phyloP scores from a whole-genome alignment of 64 coral and sea anemone genomes.

The Actinia equina region DNA sequence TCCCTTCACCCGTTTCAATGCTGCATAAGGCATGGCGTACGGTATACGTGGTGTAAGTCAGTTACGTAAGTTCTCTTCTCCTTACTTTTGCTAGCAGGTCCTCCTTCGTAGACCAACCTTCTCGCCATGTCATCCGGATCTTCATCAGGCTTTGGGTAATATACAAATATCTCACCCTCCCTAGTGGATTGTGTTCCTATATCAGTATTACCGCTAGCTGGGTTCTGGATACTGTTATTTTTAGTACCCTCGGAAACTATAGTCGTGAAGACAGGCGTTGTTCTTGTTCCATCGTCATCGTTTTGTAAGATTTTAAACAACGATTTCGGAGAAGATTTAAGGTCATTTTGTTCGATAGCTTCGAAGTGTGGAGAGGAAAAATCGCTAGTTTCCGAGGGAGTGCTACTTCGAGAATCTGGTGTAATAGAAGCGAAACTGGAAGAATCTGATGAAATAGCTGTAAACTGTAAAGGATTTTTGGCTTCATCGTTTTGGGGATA shows the following conservation, averaged over 20 bases:
- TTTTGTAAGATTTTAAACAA: neutral
- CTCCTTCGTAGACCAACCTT: constrained; percentile 28
- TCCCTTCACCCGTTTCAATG: too few relatives aligned
- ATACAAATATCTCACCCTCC: neutral
- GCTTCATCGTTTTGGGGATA: neutral
- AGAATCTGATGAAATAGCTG: neutral
- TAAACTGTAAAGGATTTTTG: neutral
- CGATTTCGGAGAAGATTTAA: neutral
- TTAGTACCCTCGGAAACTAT: neutral
- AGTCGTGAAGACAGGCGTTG: neutral
- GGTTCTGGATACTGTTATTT: neutral
- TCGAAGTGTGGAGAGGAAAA: neutral
- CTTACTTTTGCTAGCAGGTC: constrained; percentile 55
- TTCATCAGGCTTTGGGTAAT: constrained; percentile 43
- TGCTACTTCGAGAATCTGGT: neutral
- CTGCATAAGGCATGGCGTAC: too few relatives aligned
- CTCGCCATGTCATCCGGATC: constrained; percentile 35
- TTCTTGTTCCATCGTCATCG: neutral
- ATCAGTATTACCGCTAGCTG: too few relatives aligned
- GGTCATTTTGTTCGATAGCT: neutral
- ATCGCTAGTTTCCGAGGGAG: neutral
- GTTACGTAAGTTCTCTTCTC: neutral
- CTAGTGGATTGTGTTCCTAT: neutral
- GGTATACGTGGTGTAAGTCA: too few relatives aligned
- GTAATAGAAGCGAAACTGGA: neutral